Evolutionary conservation across 2,113 vertebrate species (phyloP).

Genomic region (Lagopus muta): DNA sequence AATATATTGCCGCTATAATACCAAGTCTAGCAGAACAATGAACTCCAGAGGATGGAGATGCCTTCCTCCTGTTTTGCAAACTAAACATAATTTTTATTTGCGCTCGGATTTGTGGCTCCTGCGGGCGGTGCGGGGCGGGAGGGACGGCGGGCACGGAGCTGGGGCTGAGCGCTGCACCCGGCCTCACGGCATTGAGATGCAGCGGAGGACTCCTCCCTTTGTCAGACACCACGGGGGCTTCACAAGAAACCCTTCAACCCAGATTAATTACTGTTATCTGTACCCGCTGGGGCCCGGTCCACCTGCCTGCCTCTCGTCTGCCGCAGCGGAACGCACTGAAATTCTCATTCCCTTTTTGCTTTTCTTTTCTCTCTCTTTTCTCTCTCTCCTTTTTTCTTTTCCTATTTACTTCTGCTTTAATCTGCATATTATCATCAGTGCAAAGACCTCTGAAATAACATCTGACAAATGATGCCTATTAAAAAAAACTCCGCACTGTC

Average conservation of each 20-base stretch:
- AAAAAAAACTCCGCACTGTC: conserved; percentile 75
- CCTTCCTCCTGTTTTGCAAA: conserved; percentile 68
- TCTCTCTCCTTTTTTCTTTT: background rate
- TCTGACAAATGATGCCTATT: conserved; percentile 84
- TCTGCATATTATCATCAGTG: conserved; percentile 83
- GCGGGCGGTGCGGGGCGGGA: background rate
- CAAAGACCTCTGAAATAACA: conserved; percentile 80
- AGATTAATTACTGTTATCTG: conserved; percentile 66
- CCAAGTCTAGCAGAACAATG: conserved; percentile 68
- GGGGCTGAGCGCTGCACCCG: background rate
- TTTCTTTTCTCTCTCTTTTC: background rate
- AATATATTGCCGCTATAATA: conserved; percentile 65
- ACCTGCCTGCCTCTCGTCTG: conserved; percentile 22
- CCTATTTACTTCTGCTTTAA: conserved; percentile 78
- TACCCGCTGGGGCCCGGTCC: background rate
- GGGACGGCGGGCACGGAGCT: rapidly evolving
- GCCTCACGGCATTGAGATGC: background rate
- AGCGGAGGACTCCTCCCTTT: background rate
- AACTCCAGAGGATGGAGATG: conserved; percentile 63
- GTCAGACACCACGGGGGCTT: background rate
- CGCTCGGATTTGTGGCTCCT: conserved; percentile 8
- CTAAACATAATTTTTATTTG: conserved; percentile 69
- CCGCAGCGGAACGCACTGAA: background rate
- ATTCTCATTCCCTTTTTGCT: conserved; percentile 2
- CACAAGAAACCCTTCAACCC: conserved; percentile 30